Evolutionary conservation across 2,797 vertebrate genomes (phyloP).

Genomic region (Valencia hispanica): DNA sequence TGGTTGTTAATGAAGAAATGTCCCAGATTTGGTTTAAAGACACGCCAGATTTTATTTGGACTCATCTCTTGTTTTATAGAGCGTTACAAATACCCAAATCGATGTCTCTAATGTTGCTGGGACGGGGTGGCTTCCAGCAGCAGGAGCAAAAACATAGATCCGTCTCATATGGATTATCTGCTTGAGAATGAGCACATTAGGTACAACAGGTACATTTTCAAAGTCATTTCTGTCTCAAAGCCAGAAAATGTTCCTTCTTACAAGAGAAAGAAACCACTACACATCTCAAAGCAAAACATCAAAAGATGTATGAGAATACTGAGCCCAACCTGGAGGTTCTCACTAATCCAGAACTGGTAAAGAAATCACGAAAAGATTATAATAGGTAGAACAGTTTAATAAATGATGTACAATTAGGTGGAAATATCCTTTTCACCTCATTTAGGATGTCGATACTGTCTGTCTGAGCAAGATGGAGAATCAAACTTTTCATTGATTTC

Average conservation of each 20-base stretch:
- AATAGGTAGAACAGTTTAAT: neutral
- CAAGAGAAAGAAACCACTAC: neutral
- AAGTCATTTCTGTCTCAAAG: constrained; percentile 26
- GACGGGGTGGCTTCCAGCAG: constrained; percentile 15
- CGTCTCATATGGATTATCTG: constrained; percentile 47
- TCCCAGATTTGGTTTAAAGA: constrained; percentile 27
- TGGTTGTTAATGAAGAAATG: constrained; percentile 12
- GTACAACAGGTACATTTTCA: constrained; percentile 33
- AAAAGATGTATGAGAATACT: neutral
- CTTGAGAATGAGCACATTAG: constrained; percentile 43
- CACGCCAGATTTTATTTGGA: neutral
- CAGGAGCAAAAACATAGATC: constrained; percentile 36
- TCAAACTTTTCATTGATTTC: neutral
- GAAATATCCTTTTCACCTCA: constrained; percentile 3
- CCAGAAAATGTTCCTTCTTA: neutral
- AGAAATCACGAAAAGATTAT: neutral
- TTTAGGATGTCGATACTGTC: constrained; percentile 1
- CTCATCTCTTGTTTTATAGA: constrained; percentile 50
- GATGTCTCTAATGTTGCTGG: constrained; percentile 27
- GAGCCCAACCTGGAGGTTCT: neutral
- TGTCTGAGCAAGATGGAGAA: neutral
- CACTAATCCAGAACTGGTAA: neutral
- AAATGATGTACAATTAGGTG: constrained; percentile 2
- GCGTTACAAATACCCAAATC: constrained; percentile 59
- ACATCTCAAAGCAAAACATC: neutral